Conservation (phyloP, 2,113 vertebrate genomes). For the Etheostoma spectabile region DNA sequence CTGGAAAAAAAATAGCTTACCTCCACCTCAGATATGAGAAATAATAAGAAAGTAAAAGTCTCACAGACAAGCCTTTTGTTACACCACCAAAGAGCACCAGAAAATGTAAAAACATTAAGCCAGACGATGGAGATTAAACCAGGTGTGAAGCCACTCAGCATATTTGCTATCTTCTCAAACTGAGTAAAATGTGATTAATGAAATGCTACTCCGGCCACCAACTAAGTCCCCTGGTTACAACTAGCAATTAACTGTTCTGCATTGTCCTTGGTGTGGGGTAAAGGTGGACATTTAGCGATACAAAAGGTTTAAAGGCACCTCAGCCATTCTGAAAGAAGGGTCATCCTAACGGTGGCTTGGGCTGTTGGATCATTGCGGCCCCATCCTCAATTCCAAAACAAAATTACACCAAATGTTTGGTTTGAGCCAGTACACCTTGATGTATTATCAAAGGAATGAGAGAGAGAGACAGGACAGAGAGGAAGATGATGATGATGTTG, state of each 20-base stretch:
- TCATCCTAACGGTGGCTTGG: background rate
- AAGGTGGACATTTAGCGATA: conserved; percentile 24
- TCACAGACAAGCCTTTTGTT: conserved; percentile 30
- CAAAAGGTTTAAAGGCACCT: background rate
- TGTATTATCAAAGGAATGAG: conserved; percentile 74
- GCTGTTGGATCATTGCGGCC: conserved; percentile 44
- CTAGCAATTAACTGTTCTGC: background rate
- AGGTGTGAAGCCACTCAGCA: conserved; percentile 13
- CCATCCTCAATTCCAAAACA: conserved; percentile 42
- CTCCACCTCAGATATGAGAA: conserved; percentile 37
- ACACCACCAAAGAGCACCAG: conserved; percentile 20
- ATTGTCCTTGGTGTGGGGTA: conserved; percentile 5
- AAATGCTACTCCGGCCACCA: background rate
- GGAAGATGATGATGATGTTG: conserved; percentile 39
- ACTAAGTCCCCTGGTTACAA: background rate
- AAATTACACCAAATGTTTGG: conserved; percentile 72
- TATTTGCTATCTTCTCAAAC: background rate
- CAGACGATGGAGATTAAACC: conserved; percentile 12
- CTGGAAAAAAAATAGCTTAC: conserved; percentile 25
- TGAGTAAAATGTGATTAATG: background rate
- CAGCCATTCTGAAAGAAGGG: conserved; percentile 6
- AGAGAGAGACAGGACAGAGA: conserved; percentile 13
- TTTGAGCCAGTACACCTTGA: conserved; percentile 69
- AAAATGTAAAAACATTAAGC: conserved; percentile 32
- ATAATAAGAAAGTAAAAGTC: conserved; percentile 33